A percentile compares a stretch with the other conserved stretches of the same genome.
phyloP scores from a whole-genome alignment of 2,888 invertebrate species.

The Malacosoma neustria region DNA sequence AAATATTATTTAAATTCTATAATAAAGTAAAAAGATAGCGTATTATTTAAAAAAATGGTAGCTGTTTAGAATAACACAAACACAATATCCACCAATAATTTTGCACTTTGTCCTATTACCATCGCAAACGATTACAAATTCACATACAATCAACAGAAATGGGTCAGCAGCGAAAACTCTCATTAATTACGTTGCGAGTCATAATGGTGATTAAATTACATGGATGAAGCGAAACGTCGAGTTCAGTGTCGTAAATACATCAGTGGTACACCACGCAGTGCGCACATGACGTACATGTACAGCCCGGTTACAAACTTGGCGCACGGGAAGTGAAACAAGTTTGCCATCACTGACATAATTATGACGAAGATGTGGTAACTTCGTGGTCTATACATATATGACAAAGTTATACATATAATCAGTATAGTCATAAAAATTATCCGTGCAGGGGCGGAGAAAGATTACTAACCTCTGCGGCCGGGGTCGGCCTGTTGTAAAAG shows the following conservation, averaged over 20 bases:
- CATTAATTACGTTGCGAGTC: constrained; percentile 40
- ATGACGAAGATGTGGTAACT: too few relatives aligned
- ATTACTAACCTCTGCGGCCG: too few relatives aligned
- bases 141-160: constrained; percentile 10
- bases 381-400: too few relatives aligned
- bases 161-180: constrained; percentile 21
- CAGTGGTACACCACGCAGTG: constrained; percentile 37
- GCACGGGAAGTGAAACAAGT: background rate
- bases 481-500: too few relatives aligned
- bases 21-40: too few relatives aligned
- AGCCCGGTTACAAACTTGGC: background rate
- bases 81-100: too few relatives aligned
- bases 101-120: background rate
- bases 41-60: too few relatives aligned
- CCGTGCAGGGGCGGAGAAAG: too few relatives aligned
- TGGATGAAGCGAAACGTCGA: constrained; percentile 40
- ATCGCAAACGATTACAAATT: background rate
- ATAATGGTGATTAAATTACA: constrained; percentile 54
- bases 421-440: too few relatives aligned
- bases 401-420: too few relatives aligned
- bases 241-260: constrained; percentile 49
- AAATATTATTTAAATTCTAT: too few relatives aligned
- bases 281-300: constrained; percentile 8
- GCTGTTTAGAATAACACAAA: too few relatives aligned
- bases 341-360: background rate